phyloP scores from a whole-genome alignment of 92 coral and sea anemone genomes.

The Phenganax stokvisi region DNA sequence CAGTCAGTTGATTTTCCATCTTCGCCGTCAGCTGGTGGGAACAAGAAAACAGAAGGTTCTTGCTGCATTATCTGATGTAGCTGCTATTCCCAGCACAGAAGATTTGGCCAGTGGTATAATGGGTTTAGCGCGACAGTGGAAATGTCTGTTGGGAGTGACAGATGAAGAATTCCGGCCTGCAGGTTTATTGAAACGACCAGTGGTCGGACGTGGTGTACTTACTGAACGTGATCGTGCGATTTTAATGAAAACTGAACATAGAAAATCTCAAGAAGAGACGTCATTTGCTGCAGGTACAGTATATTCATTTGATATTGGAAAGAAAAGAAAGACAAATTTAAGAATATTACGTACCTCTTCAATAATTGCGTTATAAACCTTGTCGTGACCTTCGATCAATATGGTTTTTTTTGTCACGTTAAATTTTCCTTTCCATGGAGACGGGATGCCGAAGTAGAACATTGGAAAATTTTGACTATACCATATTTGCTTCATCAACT shows the following conservation, averaged over 20 bases:
- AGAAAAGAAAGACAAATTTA: background rate
- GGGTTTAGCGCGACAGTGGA: conserved; percentile 96
- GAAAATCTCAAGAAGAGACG: conserved; percentile 48
- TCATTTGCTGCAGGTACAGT: conserved; percentile 31
- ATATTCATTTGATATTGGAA: background rate
- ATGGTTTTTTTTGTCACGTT: no score
- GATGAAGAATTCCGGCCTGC: conserved; percentile 88
- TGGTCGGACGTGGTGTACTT: conserved; percentile 97
- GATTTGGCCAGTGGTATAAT: conserved; percentile 62
- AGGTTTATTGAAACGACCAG: conserved; percentile 85
- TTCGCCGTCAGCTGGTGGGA: conserved; percentile 81
- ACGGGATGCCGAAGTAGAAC: no score
- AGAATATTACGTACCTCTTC: no score
- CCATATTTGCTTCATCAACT: no score
- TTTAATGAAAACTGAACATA: conserved; percentile 66
- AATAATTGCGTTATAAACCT: no score
- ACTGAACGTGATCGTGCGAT: conserved; percentile 98
- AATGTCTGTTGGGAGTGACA: conserved; percentile 93
- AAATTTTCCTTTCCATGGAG: no score
- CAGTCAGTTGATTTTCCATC: conserved; percentile 78
- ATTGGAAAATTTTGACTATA: no score
- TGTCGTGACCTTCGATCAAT: no score
- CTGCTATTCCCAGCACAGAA: conserved; percentile 64
- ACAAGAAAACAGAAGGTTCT: conserved; percentile 75
- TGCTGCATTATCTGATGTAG: conserved; percentile 59